These are phyloP conservation scores for Panurus biarmicus DNA, from an alignment of 2,113 vertebrate genomes.

Conservation along the genomic window DNA sequence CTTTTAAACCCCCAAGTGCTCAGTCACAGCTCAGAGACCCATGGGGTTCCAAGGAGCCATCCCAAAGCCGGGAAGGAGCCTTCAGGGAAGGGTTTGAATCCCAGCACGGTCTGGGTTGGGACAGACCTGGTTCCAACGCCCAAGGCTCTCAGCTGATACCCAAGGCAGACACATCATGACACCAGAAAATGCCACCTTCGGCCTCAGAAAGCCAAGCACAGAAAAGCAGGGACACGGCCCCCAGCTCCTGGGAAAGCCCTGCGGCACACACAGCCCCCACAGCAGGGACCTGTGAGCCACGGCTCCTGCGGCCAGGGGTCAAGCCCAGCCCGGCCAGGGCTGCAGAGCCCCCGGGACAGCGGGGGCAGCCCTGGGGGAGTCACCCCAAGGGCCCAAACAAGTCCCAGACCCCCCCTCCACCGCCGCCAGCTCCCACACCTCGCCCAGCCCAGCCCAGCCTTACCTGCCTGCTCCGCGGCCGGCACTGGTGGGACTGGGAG, in stretches of 20 bases:
- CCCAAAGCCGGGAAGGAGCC: not conserved
- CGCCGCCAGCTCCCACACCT: not conserved
- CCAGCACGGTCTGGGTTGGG: not conserved
- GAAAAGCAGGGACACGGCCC: not conserved
- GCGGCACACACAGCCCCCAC: rapidly evolving
- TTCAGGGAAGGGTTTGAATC: no score
- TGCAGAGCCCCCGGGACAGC: not conserved
- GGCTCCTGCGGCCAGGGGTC: not conserved
- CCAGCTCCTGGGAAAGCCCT: not conserved
- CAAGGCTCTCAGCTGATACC: not conserved
- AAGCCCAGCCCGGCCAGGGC: rapidly evolving
- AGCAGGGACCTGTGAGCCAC: rapidly evolving
- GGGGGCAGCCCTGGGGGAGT: rapidly evolving
- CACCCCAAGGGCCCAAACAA: rapidly evolving
- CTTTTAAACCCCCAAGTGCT: not conserved
- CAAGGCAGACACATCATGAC: rapidly evolving
- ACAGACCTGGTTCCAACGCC: not conserved
- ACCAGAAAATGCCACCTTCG: not conserved
- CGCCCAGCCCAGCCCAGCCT: not conserved
- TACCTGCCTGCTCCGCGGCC: not conserved
- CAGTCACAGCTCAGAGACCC: rapidly evolving
- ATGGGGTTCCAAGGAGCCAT: rapidly evolving
- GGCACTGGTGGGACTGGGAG: rapidly evolving
- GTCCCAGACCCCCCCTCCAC: no score
- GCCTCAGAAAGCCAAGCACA: not conserved